A percentile compares a stretch with the other conserved stretches of the same genome.
These are phyloP conservation scores for Halisarca cf. caerulea DNA, from an alignment of 37 sponge, comb jelly and placozoan species.

Conservation along the genomic window DNA sequence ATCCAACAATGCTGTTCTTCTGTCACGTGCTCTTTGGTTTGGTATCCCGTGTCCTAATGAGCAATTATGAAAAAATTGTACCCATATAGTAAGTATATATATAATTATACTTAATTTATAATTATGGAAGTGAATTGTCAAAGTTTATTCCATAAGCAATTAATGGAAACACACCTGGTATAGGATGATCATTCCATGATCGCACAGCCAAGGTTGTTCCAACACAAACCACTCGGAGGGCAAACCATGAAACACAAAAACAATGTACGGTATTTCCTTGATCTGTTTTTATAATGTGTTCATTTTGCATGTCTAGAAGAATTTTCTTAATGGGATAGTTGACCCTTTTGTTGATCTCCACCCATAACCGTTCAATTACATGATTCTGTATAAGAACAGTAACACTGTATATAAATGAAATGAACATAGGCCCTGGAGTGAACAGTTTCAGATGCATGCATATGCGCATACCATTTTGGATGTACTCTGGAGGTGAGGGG, in stretches of 20 bases:
- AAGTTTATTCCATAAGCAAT: background rate
- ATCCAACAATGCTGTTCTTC: background rate
- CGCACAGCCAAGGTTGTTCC: conserved; percentile 32
- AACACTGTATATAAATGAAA: background rate
- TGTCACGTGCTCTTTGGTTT: background rate
- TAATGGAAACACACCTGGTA: conserved; percentile 28
- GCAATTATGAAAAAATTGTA: too few relatives aligned
- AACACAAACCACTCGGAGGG: conserved; percentile 28
- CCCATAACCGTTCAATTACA: conserved; percentile 7
- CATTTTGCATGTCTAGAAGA: conserved; percentile 8
- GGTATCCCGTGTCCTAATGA: conserved; percentile 1
- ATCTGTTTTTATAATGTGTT: conserved; percentile 4
- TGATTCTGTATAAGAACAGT: conserved; percentile 31
- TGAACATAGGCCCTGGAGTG: too few relatives aligned
- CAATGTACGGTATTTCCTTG: conserved; percentile 14
- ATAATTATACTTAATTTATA: background rate
- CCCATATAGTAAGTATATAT: too few relatives aligned
- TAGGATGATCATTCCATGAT: conserved; percentile 67
- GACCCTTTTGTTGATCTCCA: conserved; percentile 23
- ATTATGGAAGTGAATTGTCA: background rate
- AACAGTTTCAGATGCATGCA: background rate
- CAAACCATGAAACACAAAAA: conserved; percentile 61
- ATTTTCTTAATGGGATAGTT: conserved; percentile 25
- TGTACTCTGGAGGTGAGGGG: conserved; percentile 46
- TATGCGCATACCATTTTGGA: conserved; percentile 35